phyloP scores from a whole-genome alignment of 2,113 vertebrate species.

The Zapus hudsonius region DNA sequence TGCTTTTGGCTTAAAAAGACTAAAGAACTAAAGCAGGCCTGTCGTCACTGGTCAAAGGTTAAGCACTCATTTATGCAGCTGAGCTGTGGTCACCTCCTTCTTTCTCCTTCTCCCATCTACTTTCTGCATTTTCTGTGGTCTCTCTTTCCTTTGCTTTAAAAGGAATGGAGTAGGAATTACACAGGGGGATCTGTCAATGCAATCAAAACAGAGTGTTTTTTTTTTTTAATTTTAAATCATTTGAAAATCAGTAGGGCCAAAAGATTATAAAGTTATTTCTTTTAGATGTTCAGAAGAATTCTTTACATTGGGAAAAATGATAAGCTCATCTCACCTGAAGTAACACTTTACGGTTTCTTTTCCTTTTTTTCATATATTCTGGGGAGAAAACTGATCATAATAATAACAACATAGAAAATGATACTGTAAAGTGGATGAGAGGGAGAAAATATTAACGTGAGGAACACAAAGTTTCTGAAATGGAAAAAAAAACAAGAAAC shows the following conservation, averaged over 20 bases:
- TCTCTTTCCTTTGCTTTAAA: constrained; percentile 65
- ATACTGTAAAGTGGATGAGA: neutral
- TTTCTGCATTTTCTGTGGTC: constrained; percentile 73
- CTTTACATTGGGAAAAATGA: constrained; percentile 64
- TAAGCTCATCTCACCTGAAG: constrained; percentile 18
- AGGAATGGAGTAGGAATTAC: constrained; percentile 71
- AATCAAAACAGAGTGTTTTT: constrained; percentile 77
- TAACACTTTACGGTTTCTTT: neutral
- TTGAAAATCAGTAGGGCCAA: constrained; percentile 82
- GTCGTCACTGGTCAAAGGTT: constrained; percentile 85
- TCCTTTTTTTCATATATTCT: constrained; percentile 58
- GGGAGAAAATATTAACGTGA: neutral
- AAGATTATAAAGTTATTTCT: constrained; percentile 77
- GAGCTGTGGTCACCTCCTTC: constrained; percentile 29
- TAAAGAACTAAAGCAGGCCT: constrained; percentile 81
- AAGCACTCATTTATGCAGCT: constrained; percentile 78
- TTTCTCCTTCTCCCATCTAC: constrained; percentile 13
- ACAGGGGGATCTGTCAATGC: constrained; percentile 80
- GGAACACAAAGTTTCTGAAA: constrained; percentile 3
- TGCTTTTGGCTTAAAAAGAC: constrained; percentile 83
- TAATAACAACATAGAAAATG: neutral
- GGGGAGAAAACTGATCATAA: neutral
- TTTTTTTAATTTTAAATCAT: constrained; percentile 83
- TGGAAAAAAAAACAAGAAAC: neutral
- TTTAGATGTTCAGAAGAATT: constrained; percentile 73